phyloP scores from a whole-genome alignment of 2,113 vertebrate genomes.

The Balaeniceps rex region DNA sequence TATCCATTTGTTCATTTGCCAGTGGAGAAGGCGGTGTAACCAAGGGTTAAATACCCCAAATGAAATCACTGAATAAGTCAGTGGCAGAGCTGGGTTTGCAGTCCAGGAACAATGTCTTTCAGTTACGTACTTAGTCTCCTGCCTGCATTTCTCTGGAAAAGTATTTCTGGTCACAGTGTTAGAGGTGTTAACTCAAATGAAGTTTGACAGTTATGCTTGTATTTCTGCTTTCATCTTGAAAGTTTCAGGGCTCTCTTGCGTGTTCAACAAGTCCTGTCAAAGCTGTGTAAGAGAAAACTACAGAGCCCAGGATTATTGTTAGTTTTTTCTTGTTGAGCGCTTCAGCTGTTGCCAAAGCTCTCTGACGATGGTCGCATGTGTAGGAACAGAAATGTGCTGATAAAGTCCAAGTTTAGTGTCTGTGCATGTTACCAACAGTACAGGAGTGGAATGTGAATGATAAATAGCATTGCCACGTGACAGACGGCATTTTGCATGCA shows the following conservation, averaged over 20 bases:
- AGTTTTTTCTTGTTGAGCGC: background rate
- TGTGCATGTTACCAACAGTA: background rate
- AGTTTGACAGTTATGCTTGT: background rate
- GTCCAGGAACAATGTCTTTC: background rate
- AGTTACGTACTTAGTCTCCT: background rate
- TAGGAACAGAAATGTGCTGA: background rate
- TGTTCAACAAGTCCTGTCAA: background rate
- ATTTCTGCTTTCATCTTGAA: background rate
- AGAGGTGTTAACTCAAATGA: background rate
- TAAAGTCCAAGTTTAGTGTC: background rate
- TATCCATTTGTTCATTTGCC: background rate
- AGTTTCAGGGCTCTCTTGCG: background rate
- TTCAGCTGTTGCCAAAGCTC: background rate
- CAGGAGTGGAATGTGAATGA: background rate
- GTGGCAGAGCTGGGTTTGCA: background rate
- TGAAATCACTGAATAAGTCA: background rate
- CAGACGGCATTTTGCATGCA: background rate
- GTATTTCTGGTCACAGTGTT: background rate
- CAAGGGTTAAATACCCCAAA: background rate
- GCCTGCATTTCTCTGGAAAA: background rate
- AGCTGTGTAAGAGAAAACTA: background rate
- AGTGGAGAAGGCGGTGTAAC: background rate
- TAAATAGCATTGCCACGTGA: background rate
- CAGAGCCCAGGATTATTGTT: background rate
- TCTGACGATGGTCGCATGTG: background rate